Evolutionary conservation across 2,113 vertebrate genomes (phyloP), one percentile per base, ranked within the genome.

Genomic region (Electrona antarctica): DNA sequence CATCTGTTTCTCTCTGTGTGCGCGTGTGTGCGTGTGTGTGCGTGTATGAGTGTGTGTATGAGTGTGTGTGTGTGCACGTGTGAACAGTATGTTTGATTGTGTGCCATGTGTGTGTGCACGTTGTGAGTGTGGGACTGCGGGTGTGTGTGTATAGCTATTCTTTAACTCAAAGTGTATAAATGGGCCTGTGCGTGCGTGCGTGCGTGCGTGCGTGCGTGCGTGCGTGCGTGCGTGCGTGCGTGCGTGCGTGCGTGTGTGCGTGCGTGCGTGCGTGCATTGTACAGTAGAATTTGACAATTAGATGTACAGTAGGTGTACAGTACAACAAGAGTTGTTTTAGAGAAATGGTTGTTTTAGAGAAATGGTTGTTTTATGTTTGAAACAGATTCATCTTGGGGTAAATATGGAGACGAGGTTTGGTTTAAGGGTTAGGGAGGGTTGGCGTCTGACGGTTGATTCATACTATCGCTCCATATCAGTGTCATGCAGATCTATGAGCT

Each of bases 181-280:
- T 62, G 59, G 11, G 28, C n/a, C 4, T 12, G 58, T 62, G 60
- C n/a, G 66, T 28, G 3, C 46, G 54, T 59, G 62, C 28, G 15
- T 45, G 11, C 48, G 64, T 48, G 13, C 7, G 64, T 13, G 48
- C 2, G 64, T 13, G 48, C 12, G 64, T 29, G 49, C 29, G n/a
- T 50, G 14, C 1, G 21, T 55, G 13, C 57, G 21, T 69, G 13
- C 46, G 54, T 68, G 13, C 10, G 54, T 15, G 46, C 15, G 54
- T 11, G 48, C 14, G 28, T 65, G 63, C 6, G 15, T 65, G 46
- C 9, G 15, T 48, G 47, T 21, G 50, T 55, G 49, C 28, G 64
- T 55, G 64, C 29, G 21, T 67, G 14, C 54, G 64, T 67, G 51
- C 70, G 54, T 63, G 28, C 55, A 50, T 4, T n/a, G n/a, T n/a